These are phyloP conservation scores for Mycetomoellerius zeteki DNA, from an alignment of 1,140 invertebrate species.

Conservation along the genomic window DNA sequence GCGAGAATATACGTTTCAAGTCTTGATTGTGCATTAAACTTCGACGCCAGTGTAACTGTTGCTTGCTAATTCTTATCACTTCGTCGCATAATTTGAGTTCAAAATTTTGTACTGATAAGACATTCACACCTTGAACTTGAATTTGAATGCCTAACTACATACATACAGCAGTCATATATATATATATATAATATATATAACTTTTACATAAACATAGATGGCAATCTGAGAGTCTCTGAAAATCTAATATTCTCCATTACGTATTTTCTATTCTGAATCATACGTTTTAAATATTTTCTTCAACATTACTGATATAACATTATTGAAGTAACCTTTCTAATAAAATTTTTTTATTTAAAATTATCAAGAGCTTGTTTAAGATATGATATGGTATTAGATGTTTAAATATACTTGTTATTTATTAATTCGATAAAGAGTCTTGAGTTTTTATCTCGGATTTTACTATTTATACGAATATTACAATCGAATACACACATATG, in stretches of 20 bases:
- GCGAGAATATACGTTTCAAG: slow-evolving; percentile 20
- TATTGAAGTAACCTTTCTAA: background rate
- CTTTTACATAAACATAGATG: background rate
- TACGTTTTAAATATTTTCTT: background rate
- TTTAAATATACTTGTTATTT: background rate
- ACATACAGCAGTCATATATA: background rate
- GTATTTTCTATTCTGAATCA: background rate
- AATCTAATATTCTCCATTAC: background rate
- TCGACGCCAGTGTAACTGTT: background rate
- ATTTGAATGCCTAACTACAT: background rate
- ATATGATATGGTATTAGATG: background rate
- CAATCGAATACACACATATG: background rate
- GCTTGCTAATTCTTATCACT: slow-evolving; percentile 22
- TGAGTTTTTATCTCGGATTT: too few species aligned
- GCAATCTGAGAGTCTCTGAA: background rate
- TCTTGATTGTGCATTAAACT: slow-evolving; percentile 10
- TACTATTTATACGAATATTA: background rate
- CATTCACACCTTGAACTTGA: background rate
- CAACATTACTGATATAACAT: background rate
- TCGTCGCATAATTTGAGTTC: background rate
- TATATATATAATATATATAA: too few species aligned
- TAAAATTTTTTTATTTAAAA: background rate
- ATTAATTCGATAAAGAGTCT: background rate
- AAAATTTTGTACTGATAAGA: background rate
- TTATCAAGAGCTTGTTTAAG: background rate